phyloP scores from a whole-genome alignment of 2,797 vertebrate genomes.

The Denticeps clupeoides region DNA sequence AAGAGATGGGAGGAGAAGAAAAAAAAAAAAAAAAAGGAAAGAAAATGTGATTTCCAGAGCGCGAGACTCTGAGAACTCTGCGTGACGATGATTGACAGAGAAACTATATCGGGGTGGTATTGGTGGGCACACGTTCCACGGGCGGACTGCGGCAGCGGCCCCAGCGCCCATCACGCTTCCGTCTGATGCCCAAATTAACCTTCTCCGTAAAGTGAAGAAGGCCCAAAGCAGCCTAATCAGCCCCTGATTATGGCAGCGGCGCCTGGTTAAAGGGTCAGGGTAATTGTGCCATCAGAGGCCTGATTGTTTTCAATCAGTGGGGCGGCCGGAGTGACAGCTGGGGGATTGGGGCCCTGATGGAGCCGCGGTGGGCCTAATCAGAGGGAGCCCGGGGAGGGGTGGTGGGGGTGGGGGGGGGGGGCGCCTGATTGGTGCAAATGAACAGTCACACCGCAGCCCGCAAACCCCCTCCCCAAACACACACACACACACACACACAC shows the following conservation, averaged over 20 bases:
- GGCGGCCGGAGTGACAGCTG: constrained; percentile 97
- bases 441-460: constrained; percentile 70
- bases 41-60: constrained; percentile 92
- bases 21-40: constrained; percentile 49
- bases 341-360: constrained; percentile 97
- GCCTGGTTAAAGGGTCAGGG: constrained; percentile 99
- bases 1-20: constrained; percentile 35
- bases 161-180: constrained; percentile 59
- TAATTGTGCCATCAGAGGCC: constrained; percentile 99
- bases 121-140: constrained; percentile 58
- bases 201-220: constrained; percentile 98
- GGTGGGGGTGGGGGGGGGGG: constrained; percentile 38
- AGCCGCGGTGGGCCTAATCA: constrained; percentile 97
- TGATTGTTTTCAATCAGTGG: constrained; percentile 99
- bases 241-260: constrained; percentile 97
- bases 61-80: constrained; percentile 73
- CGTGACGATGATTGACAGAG: constrained; percentile 97
- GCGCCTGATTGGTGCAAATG: constrained; percentile 97
- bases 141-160: constrained; percentile 60
- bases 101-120: constrained; percentile 83
- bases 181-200: constrained; percentile 99
- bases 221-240: constrained; percentile 99
- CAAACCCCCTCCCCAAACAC: constrained; percentile 35
- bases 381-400: constrained; percentile 38
- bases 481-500: constrained; percentile 18